Conservation (phyloP, 2,113 vertebrate species). For the Crotophaga sulcirostris region DNA sequence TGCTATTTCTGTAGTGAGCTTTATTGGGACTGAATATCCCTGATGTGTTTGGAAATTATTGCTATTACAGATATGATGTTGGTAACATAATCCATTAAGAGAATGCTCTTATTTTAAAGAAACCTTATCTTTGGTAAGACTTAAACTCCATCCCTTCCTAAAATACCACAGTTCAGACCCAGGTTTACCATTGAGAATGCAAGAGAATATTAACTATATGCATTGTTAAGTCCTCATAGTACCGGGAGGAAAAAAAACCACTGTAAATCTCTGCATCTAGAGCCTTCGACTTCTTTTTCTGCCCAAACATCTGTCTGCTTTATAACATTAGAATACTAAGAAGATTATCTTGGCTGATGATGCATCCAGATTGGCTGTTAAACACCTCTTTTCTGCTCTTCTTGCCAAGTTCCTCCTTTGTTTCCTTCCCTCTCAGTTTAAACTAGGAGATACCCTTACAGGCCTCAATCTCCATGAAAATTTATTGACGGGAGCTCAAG, state of each 20-base stretch:
- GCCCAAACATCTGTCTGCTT: slow-evolving; percentile 16
- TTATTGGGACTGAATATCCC: neutral
- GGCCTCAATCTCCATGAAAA: neutral
- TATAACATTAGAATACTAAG: slow-evolving; percentile 12
- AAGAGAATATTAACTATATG: neutral
- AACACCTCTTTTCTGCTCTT: neutral
- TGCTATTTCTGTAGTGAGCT: neutral
- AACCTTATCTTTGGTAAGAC: accelerated
- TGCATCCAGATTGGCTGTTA: neutral
- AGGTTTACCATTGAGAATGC: neutral
- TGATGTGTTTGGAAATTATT: neutral
- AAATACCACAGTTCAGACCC: neutral
- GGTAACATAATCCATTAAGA: neutral
- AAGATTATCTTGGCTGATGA: slow-evolving; percentile 10
- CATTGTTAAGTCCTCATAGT: neutral
- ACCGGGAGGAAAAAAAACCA: neutral
- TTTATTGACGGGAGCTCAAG: neutral
- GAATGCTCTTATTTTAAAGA: neutral
- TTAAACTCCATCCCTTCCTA: neutral
- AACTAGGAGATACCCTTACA: neutral
- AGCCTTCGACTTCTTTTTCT: neutral
- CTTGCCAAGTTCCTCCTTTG: neutral
- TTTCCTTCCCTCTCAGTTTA: neutral
- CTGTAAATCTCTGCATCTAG: neutral
- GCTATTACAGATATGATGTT: neutral